Evolutionary conservation across 2,797 vertebrate genomes (phyloP).

Genomic region (Xyrichtys novacula): DNA sequence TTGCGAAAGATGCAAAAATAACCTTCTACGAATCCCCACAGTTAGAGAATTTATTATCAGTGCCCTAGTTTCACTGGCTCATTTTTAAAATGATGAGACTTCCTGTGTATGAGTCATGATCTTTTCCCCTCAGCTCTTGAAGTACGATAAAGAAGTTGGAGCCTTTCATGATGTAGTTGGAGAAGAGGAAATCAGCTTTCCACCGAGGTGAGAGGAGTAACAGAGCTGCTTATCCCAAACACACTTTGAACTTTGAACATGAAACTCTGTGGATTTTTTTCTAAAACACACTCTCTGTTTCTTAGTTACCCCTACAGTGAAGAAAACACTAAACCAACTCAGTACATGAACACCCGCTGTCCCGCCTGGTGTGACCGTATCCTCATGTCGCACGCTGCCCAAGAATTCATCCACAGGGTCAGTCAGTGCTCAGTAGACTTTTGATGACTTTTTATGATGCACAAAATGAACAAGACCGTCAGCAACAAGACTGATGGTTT

Average conservation of each 20-base stretch:
- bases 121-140: conserved; percentile 79
- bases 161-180: conserved; percentile 81
- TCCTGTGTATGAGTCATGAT: background rate
- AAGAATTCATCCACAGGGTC: conserved; percentile 79
- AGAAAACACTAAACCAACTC: conserved; percentile 84
- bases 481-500: too few species aligned
- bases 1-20: too few species aligned
- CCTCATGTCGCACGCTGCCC: conserved; percentile 84
- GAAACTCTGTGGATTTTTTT: background rate
- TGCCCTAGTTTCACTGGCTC: conserved; percentile 1
- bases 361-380: conserved; percentile 91
- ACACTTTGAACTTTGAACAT: background rate
- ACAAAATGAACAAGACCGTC: too few species aligned
- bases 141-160: conserved; percentile 86
- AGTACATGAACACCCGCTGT: conserved; percentile 90
- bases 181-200: conserved; percentile 87
- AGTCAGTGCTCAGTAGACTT: conserved; percentile 10
- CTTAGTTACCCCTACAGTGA: conserved; percentile 90
- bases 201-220: conserved; percentile 81
- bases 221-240: background rate
- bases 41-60: background rate
- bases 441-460: too few species aligned
- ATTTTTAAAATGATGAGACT: background rate
- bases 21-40: too few species aligned
- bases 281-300: background rate